Evolutionary conservation across 2,888 invertebrate genomes (phyloP).

Genomic region (Andricus curvator): DNA sequence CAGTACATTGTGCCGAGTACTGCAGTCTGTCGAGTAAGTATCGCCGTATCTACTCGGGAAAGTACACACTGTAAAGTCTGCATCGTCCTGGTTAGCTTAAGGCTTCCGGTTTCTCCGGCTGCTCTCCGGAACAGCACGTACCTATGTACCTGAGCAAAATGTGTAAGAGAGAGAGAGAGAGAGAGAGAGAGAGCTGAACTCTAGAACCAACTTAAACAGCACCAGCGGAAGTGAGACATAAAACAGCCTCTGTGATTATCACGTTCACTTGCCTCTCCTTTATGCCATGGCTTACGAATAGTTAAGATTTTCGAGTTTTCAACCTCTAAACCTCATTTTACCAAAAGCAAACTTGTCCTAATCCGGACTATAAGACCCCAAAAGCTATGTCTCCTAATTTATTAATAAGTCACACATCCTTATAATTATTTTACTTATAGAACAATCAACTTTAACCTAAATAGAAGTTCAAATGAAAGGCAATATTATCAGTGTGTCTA

Average conservation of each 20-base stretch:
- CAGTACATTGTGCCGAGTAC: slow-evolving; percentile 41
- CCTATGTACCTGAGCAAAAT: slow-evolving; percentile 42
- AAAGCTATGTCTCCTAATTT: neutral
- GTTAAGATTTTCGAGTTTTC: slow-evolving; percentile 11
- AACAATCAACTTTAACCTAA: too few relatives aligned
- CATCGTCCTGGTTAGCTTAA: slow-evolving; percentile 56
- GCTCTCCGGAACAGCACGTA: slow-evolving; percentile 54
- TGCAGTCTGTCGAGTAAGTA: slow-evolving; percentile 44
- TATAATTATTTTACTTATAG: neutral
- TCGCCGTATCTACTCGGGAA: slow-evolving; percentile 51
- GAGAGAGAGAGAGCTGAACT: neutral
- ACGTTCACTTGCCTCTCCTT: slow-evolving; percentile 13
- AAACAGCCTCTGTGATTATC: slow-evolving; percentile 33
- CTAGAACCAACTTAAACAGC: slow-evolving; percentile 1
- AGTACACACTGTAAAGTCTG: slow-evolving; percentile 54
- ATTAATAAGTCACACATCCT: neutral
- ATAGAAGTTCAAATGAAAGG: too few relatives aligned
- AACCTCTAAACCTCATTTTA: slow-evolving; percentile 7
- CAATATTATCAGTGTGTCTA: too few relatives aligned
- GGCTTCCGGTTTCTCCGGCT: slow-evolving; percentile 55
- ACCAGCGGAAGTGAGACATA: slow-evolving; percentile 23
- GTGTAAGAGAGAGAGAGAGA: neutral
- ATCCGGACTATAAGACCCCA: neutral
- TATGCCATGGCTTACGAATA: slow-evolving; percentile 14
- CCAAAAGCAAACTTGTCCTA: neutral